phyloP scores from a whole-genome alignment of 2,888 invertebrate genomes.

The Nasonovia ribisnigri region DNA sequence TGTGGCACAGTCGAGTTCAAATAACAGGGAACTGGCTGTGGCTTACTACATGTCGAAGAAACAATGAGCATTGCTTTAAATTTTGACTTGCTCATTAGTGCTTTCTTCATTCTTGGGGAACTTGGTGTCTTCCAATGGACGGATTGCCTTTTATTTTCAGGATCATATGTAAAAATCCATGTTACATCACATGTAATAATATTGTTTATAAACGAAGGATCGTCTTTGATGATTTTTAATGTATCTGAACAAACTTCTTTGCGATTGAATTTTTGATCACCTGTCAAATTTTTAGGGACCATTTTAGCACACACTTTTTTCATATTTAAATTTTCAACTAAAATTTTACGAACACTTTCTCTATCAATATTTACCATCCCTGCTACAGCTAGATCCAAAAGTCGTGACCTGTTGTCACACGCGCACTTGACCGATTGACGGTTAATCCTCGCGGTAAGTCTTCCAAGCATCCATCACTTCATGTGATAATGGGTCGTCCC shows the following conservation, averaged over 20 bases:
- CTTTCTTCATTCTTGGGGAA: slow-evolving; percentile 66
- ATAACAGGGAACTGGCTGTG: too few species aligned
- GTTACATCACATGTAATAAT: slow-evolving; percentile 18
- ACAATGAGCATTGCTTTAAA: slow-evolving; percentile 64
- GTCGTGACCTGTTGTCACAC: too few species aligned
- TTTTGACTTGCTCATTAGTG: slow-evolving; percentile 65
- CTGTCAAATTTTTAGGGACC: not conserved
- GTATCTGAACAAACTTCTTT: not conserved
- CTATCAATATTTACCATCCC: not conserved
- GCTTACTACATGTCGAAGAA: too few species aligned
- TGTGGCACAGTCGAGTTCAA: too few species aligned
- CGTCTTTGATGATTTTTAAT: not conserved
- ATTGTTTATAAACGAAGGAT: not conserved
- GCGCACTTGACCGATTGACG: too few species aligned
- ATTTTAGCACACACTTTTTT: not conserved
- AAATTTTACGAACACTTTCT: not conserved
- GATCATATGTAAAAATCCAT: slow-evolving; percentile 67
- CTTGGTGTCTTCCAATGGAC: slow-evolving; percentile 66
- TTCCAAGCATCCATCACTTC: too few species aligned
- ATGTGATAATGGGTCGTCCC: too few species aligned
- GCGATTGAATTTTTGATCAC: not conserved
- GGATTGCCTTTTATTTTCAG: slow-evolving; percentile 66
- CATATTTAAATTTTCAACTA: not conserved
- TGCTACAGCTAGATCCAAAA: too few species aligned
- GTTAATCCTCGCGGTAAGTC: too few species aligned